A percentile compares a stretch with the other conserved stretches of the same genome.
phyloP scores from a whole-genome alignment of 2,113 vertebrate species.

The Chelonoidis abingdonii region DNA sequence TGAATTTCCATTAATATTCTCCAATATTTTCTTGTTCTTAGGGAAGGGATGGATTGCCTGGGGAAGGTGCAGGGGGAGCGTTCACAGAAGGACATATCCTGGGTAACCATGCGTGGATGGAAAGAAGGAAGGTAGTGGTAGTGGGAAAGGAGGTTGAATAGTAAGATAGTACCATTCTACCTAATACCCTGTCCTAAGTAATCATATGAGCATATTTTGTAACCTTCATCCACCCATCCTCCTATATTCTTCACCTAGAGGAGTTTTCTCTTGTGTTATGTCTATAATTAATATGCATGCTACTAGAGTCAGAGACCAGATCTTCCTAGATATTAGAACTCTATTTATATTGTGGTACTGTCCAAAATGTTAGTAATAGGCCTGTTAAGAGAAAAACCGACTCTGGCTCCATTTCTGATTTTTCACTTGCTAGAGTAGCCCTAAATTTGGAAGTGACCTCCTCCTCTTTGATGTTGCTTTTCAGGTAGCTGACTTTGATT shows the following conservation, averaged over 20 bases:
- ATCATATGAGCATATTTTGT: background rate
- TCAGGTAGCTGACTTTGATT: conserved; percentile 82
- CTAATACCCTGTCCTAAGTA: background rate
- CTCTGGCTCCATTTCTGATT: background rate
- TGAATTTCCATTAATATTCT: background rate
- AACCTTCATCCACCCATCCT: background rate
- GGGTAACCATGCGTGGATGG: background rate
- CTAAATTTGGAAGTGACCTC: background rate
- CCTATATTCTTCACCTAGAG: background rate
- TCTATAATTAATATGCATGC: background rate
- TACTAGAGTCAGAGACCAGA: background rate
- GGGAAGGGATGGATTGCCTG: background rate
- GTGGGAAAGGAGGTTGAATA: background rate
- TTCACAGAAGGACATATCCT: background rate
- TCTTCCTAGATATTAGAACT: background rate
- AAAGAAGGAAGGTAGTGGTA: background rate
- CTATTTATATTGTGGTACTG: background rate
- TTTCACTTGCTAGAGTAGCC: background rate
- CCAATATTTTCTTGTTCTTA: background rate
- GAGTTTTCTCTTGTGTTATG: background rate
- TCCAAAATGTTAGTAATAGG: background rate
- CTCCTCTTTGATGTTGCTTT: background rate
- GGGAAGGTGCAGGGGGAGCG: background rate
- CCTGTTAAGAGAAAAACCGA: background rate
- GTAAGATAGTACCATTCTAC: background rate